phyloP scores from a whole-genome alignment of 1,140 invertebrate species.

The Mylabris phalerata region DNA sequence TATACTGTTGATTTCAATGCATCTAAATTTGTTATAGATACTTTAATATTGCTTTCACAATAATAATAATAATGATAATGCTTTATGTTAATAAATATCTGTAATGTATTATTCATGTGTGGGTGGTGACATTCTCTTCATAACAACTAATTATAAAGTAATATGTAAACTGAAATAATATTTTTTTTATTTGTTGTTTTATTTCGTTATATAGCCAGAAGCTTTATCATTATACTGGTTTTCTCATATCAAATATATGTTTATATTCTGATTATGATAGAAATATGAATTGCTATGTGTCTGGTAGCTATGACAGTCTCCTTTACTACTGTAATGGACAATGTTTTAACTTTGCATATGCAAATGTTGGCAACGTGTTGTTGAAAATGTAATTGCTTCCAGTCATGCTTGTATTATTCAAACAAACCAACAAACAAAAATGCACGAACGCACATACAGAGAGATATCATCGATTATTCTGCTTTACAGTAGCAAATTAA shows the following conservation, averaged over 20 bases:
- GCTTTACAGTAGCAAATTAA: slow-evolving; percentile 14
- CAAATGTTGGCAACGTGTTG: slow-evolving; percentile 15
- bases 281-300: slow-evolving; percentile 9
- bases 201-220: no score
- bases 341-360: slow-evolving; percentile 13
- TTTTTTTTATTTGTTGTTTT: no score
- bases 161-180: no score
- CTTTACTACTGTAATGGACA: slow-evolving; percentile 11
- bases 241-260: not conserved
- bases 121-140: no score
- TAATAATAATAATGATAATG: no score
- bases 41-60: no score
- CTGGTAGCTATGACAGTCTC: slow-evolving; percentile 3
- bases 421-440: not conserved
- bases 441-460: no score
- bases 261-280: not conserved
- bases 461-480: slow-evolving; percentile 13
- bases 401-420: slow-evolving; percentile 15
- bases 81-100: no score
- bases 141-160: no score
- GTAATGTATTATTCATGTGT: no score
- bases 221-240: not conserved
- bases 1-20: no score
- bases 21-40: no score
- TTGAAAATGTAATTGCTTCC: slow-evolving; percentile 16